Base-by-base conservation (phyloP, 2,888 invertebrate species). In the Cordilura impudica region DNA sequence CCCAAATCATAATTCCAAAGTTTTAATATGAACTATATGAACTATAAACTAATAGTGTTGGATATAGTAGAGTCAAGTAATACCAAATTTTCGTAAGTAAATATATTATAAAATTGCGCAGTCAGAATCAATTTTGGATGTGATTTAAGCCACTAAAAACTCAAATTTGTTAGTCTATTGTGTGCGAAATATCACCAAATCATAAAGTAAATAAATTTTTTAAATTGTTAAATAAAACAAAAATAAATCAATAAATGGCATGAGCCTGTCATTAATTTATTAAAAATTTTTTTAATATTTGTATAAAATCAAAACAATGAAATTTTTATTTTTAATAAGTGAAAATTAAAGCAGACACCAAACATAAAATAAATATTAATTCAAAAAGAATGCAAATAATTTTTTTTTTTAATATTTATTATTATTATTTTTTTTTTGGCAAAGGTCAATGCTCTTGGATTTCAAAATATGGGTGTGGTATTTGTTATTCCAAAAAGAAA, bases 361-460 rank as follows among this genome's bases (percentile, higher is more conserved):
- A 43, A 58, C 1, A 58, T 39, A 39, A 23, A 39, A 58, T 23
- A 7, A 58, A 58, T 58, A 58, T 23, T 43, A 23, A 23, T 58
- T 43, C 43, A 16, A 43, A 39, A 21, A 60, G 43, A 60, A 60
- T 43, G 23, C 21, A 23, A 43, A 43, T 7, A 35, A 39, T 23
- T 12, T 35, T 35, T 39, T 29, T 54, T 19, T n/a, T 56, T 56
- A 31, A 12, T 35, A 18, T 35, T n/a, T 6, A 8, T 19, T 35
- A 21, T n/a, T 39, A 39, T 12, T 18, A 31, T 39, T 23, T 14
- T 23, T n/a, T 7, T 23, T 43, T 60, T 21, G 2, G 35, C 10
- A 23, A 43, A 23, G 43, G 4, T 26, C 58, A 60, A 14, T 60
- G 12, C 21, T 14, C 58, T 23, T 60, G 1, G 6, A 43, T 23